Base-by-base conservation (phyloP, 1,140 invertebrate genomes). In the Stenopsyche tienmushanensis region DNA sequence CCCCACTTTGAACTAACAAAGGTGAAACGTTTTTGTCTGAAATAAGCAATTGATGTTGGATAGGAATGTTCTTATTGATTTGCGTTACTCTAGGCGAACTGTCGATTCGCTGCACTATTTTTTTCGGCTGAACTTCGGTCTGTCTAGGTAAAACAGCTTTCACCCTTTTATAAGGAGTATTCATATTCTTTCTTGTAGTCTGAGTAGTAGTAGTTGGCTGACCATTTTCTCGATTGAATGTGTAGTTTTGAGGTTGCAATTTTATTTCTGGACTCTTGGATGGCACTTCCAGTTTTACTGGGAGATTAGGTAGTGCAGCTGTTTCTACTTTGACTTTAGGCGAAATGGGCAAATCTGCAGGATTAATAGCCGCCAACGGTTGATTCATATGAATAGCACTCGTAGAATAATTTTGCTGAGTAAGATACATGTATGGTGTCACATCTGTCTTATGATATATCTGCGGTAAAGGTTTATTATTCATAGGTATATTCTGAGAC, bases 1-100 rank as follows among this genome's bases (percentile, higher is more conserved):
- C 79, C 17, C 74, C 68, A 21, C 70, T 78, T 69, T 80, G 79
- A 44, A 81, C 57, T 47, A 81, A 74, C 13, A 81, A 69, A 17
- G 79, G 78, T 50, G 77, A 76, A 2, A 79, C 72, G 59, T 73
- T 72, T 71, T 80, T 80, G 21, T 74, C 62, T 72, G 67, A 62
- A 26, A 69, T 58, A 2, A 69, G 29, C 24, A 69, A 25, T 21
- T 69, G 62, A 24, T 54, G 64, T 26, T 59, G 64, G 3, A 55
- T 24, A 3, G 63, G 52, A 0, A 29, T 59, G 34, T 13, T 42
- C 18, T 26, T 52, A 39, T 20, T 23, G 2, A 41, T 25, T 18
- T 25, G 49, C 1, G 62, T 3, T n/a, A 39, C 15, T 15, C 29
- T n/a, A 5, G 25, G 23, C 20, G 18, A 8, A 25, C 49, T 58